phyloP scores from a whole-genome alignment of 2,113 vertebrate species.

The Dipodomys ordii region DNA sequence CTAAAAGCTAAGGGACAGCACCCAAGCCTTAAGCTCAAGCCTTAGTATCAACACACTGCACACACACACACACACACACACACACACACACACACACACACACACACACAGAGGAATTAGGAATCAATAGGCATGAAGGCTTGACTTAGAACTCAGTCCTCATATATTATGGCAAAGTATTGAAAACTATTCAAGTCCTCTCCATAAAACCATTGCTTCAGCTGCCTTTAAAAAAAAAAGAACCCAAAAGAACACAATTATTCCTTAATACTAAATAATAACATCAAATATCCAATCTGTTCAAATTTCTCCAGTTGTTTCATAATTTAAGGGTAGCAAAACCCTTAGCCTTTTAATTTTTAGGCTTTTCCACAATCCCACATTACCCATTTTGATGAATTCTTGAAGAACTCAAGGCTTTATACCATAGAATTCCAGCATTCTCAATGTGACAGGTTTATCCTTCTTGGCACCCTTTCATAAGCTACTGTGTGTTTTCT shows the following conservation, averaged over 20 bases:
- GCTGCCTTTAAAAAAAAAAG: background rate
- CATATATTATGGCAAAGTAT: background rate
- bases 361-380: background rate
- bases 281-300: background rate
- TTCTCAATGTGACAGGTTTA: background rate
- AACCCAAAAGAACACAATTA: background rate
- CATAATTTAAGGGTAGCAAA: slow-evolving; percentile 20
- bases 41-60: no score
- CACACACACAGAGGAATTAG: background rate
- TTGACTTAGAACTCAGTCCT: background rate
- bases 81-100: no score
- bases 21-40: no score
- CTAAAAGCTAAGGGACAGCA: no score
- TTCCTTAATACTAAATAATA: background rate
- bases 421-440: background rate
- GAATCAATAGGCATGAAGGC: background rate
- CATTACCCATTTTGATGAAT: slow-evolving; percentile 7
- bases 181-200: background rate
- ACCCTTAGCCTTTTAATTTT: background rate
- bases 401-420: slow-evolving; percentile 13
- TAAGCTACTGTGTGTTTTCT: slow-evolving; percentile 5
- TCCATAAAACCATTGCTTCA: background rate
- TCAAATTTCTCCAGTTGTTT: background rate
- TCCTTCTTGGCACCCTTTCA: background rate
- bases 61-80: no score